Conservation (phyloP, 2,888 invertebrate species). For the Eupsilia transversa region DNA sequence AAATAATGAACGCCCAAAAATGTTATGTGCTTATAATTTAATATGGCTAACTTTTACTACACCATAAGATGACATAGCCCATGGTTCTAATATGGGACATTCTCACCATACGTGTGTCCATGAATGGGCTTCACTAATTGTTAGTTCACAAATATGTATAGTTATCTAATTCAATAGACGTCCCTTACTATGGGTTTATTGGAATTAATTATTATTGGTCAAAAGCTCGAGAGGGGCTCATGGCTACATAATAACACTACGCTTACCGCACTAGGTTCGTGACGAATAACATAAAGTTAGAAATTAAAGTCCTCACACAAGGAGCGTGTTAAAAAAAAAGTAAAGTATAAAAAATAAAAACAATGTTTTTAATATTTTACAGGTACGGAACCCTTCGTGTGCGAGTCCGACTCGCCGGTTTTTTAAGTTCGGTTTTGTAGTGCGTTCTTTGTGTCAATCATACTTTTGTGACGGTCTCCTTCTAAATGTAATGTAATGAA, state of each 20-base stretch:
- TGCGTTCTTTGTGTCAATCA: too few species aligned
- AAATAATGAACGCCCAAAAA: conserved; percentile 33
- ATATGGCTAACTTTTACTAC: conserved; percentile 51
- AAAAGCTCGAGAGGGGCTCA: neutral
- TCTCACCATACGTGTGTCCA: conserved; percentile 65
- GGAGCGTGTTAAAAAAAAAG: too few species aligned
- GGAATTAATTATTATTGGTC: neutral
- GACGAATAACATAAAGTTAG: too few species aligned
- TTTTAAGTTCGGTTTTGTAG: too few species aligned
- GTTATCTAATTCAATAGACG: conserved; percentile 57
- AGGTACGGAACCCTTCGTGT: too few species aligned
- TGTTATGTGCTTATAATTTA: conserved; percentile 46
- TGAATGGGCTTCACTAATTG: conserved; percentile 68
- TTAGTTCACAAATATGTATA: conserved; percentile 65
- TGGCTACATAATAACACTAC: neutral
- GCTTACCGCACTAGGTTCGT: neutral
- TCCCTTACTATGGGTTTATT: conserved; percentile 48
- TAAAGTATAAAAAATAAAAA: too few species aligned
- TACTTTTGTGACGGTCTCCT: too few species aligned
- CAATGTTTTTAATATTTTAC: too few species aligned
- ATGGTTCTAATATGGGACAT: conserved; percentile 64
- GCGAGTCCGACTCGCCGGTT: too few species aligned
- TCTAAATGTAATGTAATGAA: too few species aligned
- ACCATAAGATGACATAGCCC: conserved; percentile 42
- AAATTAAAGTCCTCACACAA: too few species aligned